Conservation (phyloP, 1,140 invertebrate genomes). For the Drosophila pachea region DNA sequence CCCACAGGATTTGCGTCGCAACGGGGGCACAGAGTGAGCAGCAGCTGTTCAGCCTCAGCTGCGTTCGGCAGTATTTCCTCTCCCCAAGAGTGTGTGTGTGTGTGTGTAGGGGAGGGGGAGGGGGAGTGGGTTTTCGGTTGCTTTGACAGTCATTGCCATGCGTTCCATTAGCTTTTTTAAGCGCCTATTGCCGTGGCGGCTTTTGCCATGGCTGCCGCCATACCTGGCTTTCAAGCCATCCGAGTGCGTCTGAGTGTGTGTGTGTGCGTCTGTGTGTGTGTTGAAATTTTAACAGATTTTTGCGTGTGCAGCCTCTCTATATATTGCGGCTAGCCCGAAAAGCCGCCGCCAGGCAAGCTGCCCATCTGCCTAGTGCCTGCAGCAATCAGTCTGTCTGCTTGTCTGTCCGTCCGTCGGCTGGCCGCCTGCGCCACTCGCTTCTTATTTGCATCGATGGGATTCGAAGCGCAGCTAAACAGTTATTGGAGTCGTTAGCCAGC, state of each 20-base stretch:
- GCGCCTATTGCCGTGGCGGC: constrained; percentile 63
- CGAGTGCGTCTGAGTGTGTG: too few relatives aligned
- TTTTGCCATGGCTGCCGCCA: constrained; percentile 12
- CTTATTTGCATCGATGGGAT: constrained; percentile 41
- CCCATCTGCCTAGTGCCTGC: constrained; percentile 20
- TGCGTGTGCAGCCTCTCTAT: constrained; percentile 49
- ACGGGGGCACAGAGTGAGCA: too few relatives aligned
- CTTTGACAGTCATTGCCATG: constrained; percentile 44
- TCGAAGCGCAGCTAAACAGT: constrained; percentile 35
- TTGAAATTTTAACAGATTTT: constrained; percentile 75
- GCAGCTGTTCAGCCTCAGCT: background rate
- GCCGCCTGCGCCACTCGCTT: constrained; percentile 18
- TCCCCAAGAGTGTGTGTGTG: constrained; percentile 19
- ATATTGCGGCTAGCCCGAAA: constrained; percentile 61
- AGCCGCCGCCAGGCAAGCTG: constrained; percentile 33
- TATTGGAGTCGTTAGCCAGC: constrained; percentile 70
- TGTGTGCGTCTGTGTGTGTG: too few relatives aligned
- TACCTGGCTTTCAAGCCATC: constrained; percentile 2
- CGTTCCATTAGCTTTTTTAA: constrained; percentile 76
- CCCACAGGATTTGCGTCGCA: too few relatives aligned
- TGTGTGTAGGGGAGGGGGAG: background rate
- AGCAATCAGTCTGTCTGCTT: constrained; percentile 1
- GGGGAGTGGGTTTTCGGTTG: constrained; percentile 7
- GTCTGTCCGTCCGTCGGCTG: constrained; percentile 10
- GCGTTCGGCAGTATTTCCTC: constrained; percentile 18